Base-by-base conservation (phyloP, 2,797 vertebrate genomes). In the Smutsia gigantea region DNA sequence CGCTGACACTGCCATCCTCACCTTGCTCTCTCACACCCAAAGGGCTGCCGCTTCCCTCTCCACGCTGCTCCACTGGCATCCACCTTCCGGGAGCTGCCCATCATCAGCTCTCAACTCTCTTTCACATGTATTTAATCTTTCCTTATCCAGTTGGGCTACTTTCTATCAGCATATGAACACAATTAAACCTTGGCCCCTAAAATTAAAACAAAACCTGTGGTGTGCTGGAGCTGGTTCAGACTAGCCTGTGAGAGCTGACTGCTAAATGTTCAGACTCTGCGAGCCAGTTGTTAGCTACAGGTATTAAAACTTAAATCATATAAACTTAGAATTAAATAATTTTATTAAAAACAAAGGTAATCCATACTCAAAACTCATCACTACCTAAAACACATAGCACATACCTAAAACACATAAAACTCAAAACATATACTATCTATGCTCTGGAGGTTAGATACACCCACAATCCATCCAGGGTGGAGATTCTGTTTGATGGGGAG, bases 241-340 rank as follows among this genome's bases (percentile, higher is more conserved):
- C 39, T 25, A 53, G 27, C 51, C n/a, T 14, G 0, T 31, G 83
- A 94, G 23, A 82, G 51, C 61, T 59, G 3, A 11, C 4, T 55
- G 18, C n/a, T 88, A 64, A n/a, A 68, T 82, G 25, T 15, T 31
- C 3, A 51, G 83, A 75, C 42, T 63, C 68, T 34, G 13, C 27
- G n/a, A 88, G 37, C 81, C 64, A 69, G 37, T 86, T 59, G 9
- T 59, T 61, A 79, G 61, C 19, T 29, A 29, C n/a, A 21, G 84
- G 29, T 74, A 59, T 72, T 72, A 83, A 85, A 78, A 86, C 25
- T 91, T 63, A 91, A 92, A 49, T 68, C 19, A 6, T 21, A 29
- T 42, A 49, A 23, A 29, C 74, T 14, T 57, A 85, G 7, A 64
- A 25, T 39, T 59, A 75, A 71, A 66, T 31, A 71, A 63, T 63